Percentiles rank a stretch among this genome's conserved stretches.
phyloP scores from a whole-genome alignment of 30 jellyfish, hydroid and myxozoan genomes.

The Aurelia sp. region DNA sequence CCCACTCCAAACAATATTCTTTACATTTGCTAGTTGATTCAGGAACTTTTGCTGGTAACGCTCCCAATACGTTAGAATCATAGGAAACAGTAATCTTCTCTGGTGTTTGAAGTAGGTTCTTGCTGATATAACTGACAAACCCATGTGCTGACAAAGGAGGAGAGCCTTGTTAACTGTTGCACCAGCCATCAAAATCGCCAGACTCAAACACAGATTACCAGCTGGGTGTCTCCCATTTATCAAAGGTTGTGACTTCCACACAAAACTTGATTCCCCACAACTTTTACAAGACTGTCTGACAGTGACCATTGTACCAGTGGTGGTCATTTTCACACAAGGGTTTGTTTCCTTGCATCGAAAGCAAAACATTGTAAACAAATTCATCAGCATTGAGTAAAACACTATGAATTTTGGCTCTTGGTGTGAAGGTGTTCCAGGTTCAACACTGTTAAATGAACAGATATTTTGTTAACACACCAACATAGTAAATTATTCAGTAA shows the following conservation, averaged over 20 bases:
- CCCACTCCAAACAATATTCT: conserved; percentile 44
- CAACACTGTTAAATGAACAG: neutral
- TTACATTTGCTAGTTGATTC: too few relatives aligned
- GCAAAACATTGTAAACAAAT: conserved; percentile 20
- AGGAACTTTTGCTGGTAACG: neutral
- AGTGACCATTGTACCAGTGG: conserved; percentile 61
- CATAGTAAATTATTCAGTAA: too few relatives aligned
- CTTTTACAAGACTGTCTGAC: conserved; percentile 47
- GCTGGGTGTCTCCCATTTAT: conserved; percentile 45
- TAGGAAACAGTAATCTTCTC: conserved; percentile 43
- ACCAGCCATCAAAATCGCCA: conserved; percentile 53
- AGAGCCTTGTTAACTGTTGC: conserved; percentile 31
- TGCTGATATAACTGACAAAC: conserved; percentile 14
- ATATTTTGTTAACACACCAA: too few relatives aligned
- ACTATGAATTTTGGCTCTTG: conserved; percentile 27
- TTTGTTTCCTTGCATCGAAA: conserved; percentile 21
- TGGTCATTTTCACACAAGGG: conserved; percentile 18
- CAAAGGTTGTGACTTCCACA: conserved; percentile 54
- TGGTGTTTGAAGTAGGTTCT: conserved; percentile 47
- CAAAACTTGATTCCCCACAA: conserved; percentile 40
- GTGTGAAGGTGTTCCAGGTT: neutral
- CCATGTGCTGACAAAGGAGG: conserved; percentile 38
- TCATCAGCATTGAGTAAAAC: conserved; percentile 34
- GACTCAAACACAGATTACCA: conserved; percentile 55
- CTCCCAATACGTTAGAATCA: conserved; percentile 35